Evolutionary conservation across 2,888 invertebrate species (phyloP), one percentile per base, ranked within the genome.

Genomic region (Barypeithes pellucidus): DNA sequence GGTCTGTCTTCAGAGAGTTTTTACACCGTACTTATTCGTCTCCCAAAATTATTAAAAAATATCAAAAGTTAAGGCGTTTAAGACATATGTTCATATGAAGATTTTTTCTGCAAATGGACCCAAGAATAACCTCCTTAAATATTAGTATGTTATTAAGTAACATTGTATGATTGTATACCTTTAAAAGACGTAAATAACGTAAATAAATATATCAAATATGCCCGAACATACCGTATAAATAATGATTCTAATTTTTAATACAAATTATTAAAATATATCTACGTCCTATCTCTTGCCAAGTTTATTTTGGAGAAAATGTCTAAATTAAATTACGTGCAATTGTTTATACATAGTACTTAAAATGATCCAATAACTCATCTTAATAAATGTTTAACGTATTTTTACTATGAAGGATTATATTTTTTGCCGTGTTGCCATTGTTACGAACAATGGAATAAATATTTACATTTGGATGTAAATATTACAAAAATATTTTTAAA

Each of bases 291-390:
- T 29, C n/a, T 39, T 50, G 54, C 45, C 62, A 50, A 52, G 54
- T 50, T 52, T 62, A 33, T 62, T 69, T 62, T 69, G 29, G 33
- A 50, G 18, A 65, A 65, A 65, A 50, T 65, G 50, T 65, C 65
- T 65, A 36, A 52, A 65, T 65, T 62, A 47, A 62, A 33, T 24
- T 29, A 43, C 8, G 0, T 12, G 16, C 33, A 62, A 62, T 62
- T 62, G 33, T 61, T 45, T n/a, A 47, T 62, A 5, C 1, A 29
- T 5, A 8, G 29, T 24, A 47, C 16, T 50, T 50, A 22, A 50
- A 50, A 22, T 11, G 47, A 50, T 50, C 22, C 12, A 24, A n/a
- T 50, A 22, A 22, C 22, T 24, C 22, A 47, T 45, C 16, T 14
- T 45, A 45, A 45, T 41, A 45, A 14, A 45, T 16, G 20, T 4